phyloP scores from a whole-genome alignment of 2,888 invertebrate genomes.

The Temnothorax unifasciatus region DNA sequence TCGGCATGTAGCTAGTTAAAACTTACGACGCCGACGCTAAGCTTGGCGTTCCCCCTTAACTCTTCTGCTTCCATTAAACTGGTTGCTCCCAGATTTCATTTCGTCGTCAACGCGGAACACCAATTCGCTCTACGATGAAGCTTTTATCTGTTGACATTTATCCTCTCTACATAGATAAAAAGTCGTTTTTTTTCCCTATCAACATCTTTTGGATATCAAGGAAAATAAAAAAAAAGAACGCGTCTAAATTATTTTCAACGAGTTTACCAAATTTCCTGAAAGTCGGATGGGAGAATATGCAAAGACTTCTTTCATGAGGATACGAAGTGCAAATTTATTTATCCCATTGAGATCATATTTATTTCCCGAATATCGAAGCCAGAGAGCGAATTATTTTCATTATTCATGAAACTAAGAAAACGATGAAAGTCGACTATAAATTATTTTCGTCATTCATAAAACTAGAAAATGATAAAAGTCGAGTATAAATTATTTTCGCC shows the following conservation, averaged over 20 bases:
- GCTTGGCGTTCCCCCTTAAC: slow-evolving; percentile 47
- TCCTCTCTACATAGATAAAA: not conserved
- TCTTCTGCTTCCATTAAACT: slow-evolving; percentile 26
- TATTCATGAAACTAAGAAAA: not conserved
- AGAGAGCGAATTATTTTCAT: not conserved
- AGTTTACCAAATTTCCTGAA: not conserved
- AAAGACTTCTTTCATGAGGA: not conserved
- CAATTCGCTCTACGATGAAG: slow-evolving; percentile 17
- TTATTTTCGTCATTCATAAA: not conserved
- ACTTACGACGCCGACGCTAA: slow-evolving; percentile 60
- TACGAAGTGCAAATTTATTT: not conserved
- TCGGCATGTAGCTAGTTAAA: slow-evolving; percentile 62
- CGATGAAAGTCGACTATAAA: too few relatives aligned
- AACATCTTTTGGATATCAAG: not conserved
- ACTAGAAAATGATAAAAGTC: not conserved
- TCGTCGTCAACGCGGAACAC: slow-evolving; percentile 19
- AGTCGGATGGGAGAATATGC: not conserved
- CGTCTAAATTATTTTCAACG: not conserved
- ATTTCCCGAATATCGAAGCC: not conserved
- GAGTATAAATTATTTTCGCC: not conserved
- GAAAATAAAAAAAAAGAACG: not conserved
- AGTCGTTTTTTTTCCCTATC: not conserved
- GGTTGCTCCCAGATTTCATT: slow-evolving; percentile 41
- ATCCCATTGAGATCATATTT: not conserved
- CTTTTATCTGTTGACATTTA: slow-evolving; percentile 24